Conservation (phyloP, 1,140 invertebrate genomes). For the Brachionus plicatilis region DNA sequence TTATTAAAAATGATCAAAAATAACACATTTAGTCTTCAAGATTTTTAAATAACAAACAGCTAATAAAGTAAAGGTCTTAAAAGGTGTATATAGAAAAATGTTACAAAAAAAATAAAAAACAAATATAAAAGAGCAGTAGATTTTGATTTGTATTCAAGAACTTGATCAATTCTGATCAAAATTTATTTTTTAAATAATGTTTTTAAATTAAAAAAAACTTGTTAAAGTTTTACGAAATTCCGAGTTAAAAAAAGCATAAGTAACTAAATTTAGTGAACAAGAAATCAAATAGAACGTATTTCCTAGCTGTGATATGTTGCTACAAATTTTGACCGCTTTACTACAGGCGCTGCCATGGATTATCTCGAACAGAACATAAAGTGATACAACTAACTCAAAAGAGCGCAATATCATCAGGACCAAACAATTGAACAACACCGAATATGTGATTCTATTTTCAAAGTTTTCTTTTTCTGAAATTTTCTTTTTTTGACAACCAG, state of each 20-base stretch:
- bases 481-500: neutral
- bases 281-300: neutral
- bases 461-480: neutral
- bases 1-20: too few species aligned
- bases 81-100: too few species aligned
- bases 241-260: neutral
- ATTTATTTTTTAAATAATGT: too few species aligned
- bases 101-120: too few species aligned
- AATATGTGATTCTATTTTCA: neutral
- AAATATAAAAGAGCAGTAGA: too few species aligned
- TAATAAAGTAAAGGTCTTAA: too few species aligned
- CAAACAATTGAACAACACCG: neutral
- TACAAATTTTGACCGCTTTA: neutral
- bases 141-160: too few species aligned
- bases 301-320: neutral
- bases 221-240: neutral
- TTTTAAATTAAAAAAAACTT: too few species aligned
- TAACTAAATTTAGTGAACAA: neutral
- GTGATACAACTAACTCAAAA: neutral
- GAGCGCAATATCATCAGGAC: neutral
- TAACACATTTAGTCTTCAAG: too few species aligned
- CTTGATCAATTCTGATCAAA: too few species aligned
- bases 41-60: too few species aligned
- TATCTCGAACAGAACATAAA: neutral
- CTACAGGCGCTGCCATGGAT: neutral